A percentile compares a stretch with the other conserved stretches of the same genome.
Conservation (phyloP, 2,888 invertebrate genomes). For the Cataglyphis cursor region DNA sequence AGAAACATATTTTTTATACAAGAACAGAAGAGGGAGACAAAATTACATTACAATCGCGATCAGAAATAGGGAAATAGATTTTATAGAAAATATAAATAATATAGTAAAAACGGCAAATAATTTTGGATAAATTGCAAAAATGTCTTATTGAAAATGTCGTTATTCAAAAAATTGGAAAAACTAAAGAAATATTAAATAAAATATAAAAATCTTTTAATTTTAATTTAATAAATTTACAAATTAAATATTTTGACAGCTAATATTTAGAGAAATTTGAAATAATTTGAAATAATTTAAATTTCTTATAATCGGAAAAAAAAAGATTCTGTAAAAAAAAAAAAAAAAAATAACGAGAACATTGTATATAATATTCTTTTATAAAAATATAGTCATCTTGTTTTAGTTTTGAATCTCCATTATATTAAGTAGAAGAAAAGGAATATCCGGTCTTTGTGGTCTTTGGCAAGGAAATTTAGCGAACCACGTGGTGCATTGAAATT, state of each 20-base stretch:
- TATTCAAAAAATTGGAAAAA: not conserved
- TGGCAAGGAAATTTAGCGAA: slow-evolving; percentile 53
- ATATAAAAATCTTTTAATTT: not conserved
- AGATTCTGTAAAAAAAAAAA: too few species aligned
- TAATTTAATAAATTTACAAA: not conserved
- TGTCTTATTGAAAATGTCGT: not conserved
- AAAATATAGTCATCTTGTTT: not conserved
- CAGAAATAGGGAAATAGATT: not conserved
- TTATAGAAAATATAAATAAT: too few species aligned
- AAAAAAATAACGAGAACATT: not conserved
- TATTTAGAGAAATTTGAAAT: too few species aligned
- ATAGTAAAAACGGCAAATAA: not conserved
- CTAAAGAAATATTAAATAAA: not conserved
- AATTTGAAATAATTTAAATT: too few species aligned
- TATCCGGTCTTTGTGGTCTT: slow-evolving; percentile 61
- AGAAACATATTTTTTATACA: not conserved
- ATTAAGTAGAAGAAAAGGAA: slow-evolving; percentile 61
- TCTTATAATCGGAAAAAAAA: too few species aligned
- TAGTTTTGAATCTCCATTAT: not conserved
- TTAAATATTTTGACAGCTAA: too few species aligned
- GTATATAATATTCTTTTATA: not conserved
- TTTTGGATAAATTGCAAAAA: not conserved
- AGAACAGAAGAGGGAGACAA: not conserved
- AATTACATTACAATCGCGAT: not conserved
- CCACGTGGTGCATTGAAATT: slow-evolving; percentile 65